Evolutionary conservation across 30 jellyfish, hydroid and myxozoan genomes (phyloP), one percentile per base, ranked within the genome.

Genomic region (Clytia hemisphaerica): DNA sequence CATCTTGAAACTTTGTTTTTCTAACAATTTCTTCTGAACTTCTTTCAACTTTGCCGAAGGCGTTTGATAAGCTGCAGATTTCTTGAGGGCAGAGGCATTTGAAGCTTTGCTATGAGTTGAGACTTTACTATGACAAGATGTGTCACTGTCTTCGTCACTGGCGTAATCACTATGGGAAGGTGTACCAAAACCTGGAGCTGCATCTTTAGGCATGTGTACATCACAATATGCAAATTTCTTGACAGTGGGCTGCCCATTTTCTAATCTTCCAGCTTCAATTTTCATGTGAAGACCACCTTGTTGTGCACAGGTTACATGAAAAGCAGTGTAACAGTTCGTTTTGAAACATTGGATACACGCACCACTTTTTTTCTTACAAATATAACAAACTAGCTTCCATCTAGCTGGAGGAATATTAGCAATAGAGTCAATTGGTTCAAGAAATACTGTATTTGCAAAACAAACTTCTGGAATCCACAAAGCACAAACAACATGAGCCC

Each of bases 401-500:
- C 99, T 66, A 0, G 95, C 96, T 24, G 95, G 78, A 0, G 99
- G 95, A 58, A 92, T 83, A 27, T 92, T 81, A 69, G 65, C 85
- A 24, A 92, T 84, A 4, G 98, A 89, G 51, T 92, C 99, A 31
- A 92, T 84, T 2, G 99, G 96, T 61, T 92, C 99, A 22, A 92
- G 79, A 82, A 92, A 92, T 2, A 84, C 99, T 2, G 96, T 92
- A 45, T 92, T 92, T 1, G 99, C 94, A 84, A 92, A 92, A 46
- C 95, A 83, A 32, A 84, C 96, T 58, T 84, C 99, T 22, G 99
- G 99, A 29, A 92, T 84, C 99, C 96, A 92, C 22, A 92, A 75
- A 3, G 99, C 99, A 73, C 99, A 92, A 0, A 92, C 92, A 21
- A 92, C 95, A 79, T 92, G 99, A 1, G 96, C 71, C 99, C 99